Conservation (phyloP, 2,797 vertebrate species). For the Cossypha caffra region DNA sequence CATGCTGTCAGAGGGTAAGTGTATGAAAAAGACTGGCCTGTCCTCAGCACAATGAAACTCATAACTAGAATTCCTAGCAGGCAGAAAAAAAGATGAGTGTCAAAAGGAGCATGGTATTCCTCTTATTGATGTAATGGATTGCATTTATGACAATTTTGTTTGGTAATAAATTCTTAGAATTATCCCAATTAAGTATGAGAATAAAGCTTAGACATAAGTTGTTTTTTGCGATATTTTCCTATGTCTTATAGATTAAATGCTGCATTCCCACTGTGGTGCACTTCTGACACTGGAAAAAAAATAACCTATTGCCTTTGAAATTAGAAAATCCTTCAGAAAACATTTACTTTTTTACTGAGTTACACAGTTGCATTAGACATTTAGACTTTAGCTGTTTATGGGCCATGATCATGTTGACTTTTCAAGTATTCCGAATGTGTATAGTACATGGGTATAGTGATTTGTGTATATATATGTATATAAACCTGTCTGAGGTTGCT, state of each 20-base stretch:
- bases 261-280: background rate
- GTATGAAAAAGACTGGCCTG: slow-evolving; percentile 71
- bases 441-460: background rate
- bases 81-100: background rate
- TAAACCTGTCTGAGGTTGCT: background rate
- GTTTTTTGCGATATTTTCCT: background rate
- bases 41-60: slow-evolving; percentile 62
- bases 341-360: background rate
- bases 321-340: background rate
- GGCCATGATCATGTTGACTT: background rate
- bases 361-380: background rate
- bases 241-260: background rate
- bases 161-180: background rate
- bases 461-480: background rate
- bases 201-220: background rate
- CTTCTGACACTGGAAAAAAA: background rate
- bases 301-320: background rate
- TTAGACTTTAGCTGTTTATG: background rate
- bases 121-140: background rate
- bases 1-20: slow-evolving; percentile 87
- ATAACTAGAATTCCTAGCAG: slow-evolving; percentile 36
- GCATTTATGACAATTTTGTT: slow-evolving; percentile 7
- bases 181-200: background rate
- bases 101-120: background rate
- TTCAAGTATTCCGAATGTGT: background rate